Conservation (phyloP, 2,888 invertebrate species). For the Eucriotettix oculatus region DNA sequence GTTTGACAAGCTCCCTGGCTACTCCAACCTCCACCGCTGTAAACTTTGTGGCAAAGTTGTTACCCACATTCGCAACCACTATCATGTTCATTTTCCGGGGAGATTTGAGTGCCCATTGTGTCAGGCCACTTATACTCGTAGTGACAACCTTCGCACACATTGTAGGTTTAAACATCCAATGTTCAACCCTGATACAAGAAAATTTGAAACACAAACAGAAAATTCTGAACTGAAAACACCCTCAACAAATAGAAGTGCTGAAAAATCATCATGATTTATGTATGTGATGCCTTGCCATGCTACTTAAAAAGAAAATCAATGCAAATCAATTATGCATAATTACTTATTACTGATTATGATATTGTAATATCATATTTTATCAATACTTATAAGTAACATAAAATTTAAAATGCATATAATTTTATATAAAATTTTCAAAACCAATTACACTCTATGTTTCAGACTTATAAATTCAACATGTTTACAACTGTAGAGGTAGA, state of each 20-base stretch:
- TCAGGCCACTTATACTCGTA: slow-evolving; percentile 80
- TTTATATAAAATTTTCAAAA: too few relatives aligned
- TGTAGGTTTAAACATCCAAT: slow-evolving; percentile 85
- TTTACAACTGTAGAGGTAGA: slow-evolving; percentile 3
- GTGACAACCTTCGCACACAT: slow-evolving; percentile 83
- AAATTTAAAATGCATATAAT: too few relatives aligned
- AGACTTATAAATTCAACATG: too few relatives aligned
- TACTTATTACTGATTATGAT: too few relatives aligned
- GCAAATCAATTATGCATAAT: too few relatives aligned
- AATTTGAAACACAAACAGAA: slow-evolving; percentile 39
- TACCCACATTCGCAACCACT: slow-evolving; percentile 87
- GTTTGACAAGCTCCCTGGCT: slow-evolving; percentile 80
- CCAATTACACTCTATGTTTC: too few relatives aligned
- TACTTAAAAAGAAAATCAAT: too few relatives aligned
- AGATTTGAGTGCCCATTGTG: slow-evolving; percentile 83
- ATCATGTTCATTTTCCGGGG: slow-evolving; percentile 86
- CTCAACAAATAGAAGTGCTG: slow-evolving; percentile 6
- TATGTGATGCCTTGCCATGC: too few relatives aligned
- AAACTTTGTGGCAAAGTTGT: slow-evolving; percentile 89
- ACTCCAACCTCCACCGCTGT: slow-evolving; percentile 80
- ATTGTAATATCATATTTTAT: too few relatives aligned
- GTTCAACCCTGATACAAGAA: slow-evolving; percentile 72
- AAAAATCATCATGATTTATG: slow-evolving; percentile 5
- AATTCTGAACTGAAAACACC: slow-evolving; percentile 5
- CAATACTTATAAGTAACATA: too few relatives aligned